phyloP scores from a whole-genome alignment of 2,888 invertebrate species.

The Mesodorylaimus sp. region DNA sequence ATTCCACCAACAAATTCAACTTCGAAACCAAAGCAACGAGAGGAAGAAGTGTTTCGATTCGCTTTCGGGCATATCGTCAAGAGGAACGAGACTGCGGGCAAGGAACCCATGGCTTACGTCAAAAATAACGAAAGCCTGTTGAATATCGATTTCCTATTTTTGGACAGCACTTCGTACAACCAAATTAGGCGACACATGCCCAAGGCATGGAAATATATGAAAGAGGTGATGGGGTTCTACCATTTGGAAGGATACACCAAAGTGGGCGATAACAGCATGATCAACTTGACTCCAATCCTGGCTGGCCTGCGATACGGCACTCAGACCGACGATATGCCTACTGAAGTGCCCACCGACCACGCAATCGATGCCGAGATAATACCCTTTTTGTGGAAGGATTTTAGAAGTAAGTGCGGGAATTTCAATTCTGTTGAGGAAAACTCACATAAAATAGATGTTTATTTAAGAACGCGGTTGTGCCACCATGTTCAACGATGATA shows the following conservation, averaged over 20 bases:
- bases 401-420: conserved; percentile 15
- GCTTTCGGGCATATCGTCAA: background rate
- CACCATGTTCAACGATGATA: conserved; percentile 21
- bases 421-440: no score
- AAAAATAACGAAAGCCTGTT: background rate
- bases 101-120: background rate
- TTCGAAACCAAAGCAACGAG: background rate
- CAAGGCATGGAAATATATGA: conserved; percentile 41
- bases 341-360: conserved; percentile 13
- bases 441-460: no score
- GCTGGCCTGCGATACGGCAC: conserved; percentile 40
- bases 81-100: background rate
- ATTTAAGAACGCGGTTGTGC: conserved; percentile 16
- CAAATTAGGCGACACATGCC: conserved; percentile 23
- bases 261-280: conserved; percentile 81
- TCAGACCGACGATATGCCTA: conserved; percentile 15
- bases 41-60: background rate
- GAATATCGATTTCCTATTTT: background rate
- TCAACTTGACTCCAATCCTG: conserved; percentile 62
- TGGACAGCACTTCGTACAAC: conserved; percentile 8
- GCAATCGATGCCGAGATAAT: conserved; percentile 16
- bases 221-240: conserved; percentile 46
- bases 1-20: background rate
- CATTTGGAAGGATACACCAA: conserved; percentile 76
- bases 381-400: conserved; percentile 20